Evolutionary conservation across 2,888 invertebrate genomes (phyloP).

Genomic region (Colostygia pectinataria): DNA sequence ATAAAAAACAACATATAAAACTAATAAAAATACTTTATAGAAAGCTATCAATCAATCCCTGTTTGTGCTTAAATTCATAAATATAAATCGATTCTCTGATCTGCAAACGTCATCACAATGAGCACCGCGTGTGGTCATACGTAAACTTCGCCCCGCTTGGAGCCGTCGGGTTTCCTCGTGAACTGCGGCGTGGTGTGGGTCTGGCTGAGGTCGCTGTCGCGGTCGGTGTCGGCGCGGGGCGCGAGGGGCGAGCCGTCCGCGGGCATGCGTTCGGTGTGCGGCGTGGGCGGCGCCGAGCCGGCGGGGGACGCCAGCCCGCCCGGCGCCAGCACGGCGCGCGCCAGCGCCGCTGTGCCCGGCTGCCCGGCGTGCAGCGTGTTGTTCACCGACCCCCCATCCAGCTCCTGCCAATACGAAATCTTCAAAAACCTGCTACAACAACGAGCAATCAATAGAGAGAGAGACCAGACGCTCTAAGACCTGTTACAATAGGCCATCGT

Average conservation of each 20-base stretch:
- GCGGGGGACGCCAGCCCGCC: slow-evolving; percentile 82
- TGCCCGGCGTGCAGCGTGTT: slow-evolving; percentile 88
- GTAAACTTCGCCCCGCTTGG: slow-evolving; percentile 74
- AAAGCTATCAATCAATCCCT: slow-evolving; percentile 64
- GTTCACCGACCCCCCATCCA: slow-evolving; percentile 89
- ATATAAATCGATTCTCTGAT: not conserved
- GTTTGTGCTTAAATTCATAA: slow-evolving; percentile 55
- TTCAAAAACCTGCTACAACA: no score
- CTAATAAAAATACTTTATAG: slow-evolving; percentile 54
- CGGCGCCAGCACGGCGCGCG: slow-evolving; percentile 88
- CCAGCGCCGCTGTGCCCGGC: slow-evolving; percentile 89
- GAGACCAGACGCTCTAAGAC: no score
- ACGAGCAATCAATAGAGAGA: no score
- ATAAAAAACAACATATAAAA: slow-evolving; percentile 44
- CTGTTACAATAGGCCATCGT: no score
- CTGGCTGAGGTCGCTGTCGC: slow-evolving; percentile 54
- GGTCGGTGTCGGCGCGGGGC: slow-evolving; percentile 57
- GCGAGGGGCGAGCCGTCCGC: slow-evolving; percentile 50
- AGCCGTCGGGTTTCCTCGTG: slow-evolving; percentile 56
- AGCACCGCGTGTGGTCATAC: slow-evolving; percentile 46
- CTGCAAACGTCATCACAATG: not conserved
- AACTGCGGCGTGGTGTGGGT: slow-evolving; percentile 44
- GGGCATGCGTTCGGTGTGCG: slow-evolving; percentile 54
- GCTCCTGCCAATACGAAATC: slow-evolving; percentile 77
- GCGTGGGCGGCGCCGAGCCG: slow-evolving; percentile 73